Conservation (phyloP, 2,888 invertebrate genomes). For the Pristionchus arcanus region DNA sequence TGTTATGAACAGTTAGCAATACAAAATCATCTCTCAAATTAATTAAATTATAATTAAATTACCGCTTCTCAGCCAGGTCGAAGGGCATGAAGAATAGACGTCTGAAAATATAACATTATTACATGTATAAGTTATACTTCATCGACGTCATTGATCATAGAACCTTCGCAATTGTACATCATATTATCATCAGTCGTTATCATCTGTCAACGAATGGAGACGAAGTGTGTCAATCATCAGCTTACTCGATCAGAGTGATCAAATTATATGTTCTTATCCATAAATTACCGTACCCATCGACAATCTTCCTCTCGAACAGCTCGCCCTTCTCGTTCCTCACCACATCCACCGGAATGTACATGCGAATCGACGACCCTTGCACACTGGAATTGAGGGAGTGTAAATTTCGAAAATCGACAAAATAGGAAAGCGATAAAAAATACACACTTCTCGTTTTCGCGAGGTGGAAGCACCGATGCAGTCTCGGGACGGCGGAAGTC, state of each 20-base stretch:
- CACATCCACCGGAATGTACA: constrained; percentile 33
- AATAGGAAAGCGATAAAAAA: background rate
- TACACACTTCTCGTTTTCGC: background rate
- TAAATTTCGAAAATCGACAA: no score
- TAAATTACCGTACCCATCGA: constrained; percentile 49
- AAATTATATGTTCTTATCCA: background rate
- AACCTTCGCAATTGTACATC: background rate
- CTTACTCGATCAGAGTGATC: constrained; percentile 21
- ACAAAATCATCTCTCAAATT: background rate
- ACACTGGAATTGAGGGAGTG: background rate
- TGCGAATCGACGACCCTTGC: background rate
- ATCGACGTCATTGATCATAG: constrained; percentile 9
- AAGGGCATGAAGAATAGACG: constrained; percentile 22
- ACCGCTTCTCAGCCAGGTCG: constrained; percentile 31
- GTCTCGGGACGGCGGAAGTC: constrained; percentile 29
- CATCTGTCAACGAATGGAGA: background rate
- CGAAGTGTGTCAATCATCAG: background rate
- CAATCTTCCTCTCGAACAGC: constrained; percentile 49
- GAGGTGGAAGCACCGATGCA: constrained; percentile 27
- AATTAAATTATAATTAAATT: background rate
- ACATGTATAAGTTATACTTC: background rate
- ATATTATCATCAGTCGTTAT: background rate
- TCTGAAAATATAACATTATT: background rate
- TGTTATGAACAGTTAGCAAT: background rate
- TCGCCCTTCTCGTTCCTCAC: constrained; percentile 23